Percentiles rank a stretch among this genome's conserved stretches.
phyloP scores from a whole-genome alignment of 2,797 vertebrate species.

The Cottoperca gobio region DNA sequence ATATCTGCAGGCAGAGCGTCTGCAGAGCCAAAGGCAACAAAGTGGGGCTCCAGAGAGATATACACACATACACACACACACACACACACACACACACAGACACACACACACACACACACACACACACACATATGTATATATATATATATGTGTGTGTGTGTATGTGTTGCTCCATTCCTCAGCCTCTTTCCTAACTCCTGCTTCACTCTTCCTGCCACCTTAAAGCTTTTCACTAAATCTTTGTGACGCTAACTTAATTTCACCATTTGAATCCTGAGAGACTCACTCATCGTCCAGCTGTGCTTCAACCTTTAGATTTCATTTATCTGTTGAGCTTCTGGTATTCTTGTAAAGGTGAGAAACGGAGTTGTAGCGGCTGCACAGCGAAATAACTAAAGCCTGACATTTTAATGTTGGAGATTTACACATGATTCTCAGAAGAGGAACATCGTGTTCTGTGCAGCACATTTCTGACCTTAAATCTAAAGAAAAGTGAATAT shows the following conservation, averaged over 20 bases:
- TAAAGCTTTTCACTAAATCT: not conserved
- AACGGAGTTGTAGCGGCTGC: not conserved
- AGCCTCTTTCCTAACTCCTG: not conserved
- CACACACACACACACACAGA: too few relatives aligned
- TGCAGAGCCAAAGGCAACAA: constrained; percentile 57
- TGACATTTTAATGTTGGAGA: not conserved
- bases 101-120: too few relatives aligned
- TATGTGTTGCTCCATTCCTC: not conserved
- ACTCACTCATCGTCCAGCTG: too few relatives aligned
- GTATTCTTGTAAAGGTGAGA: not conserved
- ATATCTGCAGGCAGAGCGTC: constrained; percentile 35
- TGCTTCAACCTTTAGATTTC: too few relatives aligned
- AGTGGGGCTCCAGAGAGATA: constrained; percentile 20
- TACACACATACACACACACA: not conserved
- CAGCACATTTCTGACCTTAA: too few relatives aligned
- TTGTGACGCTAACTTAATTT: not conserved
- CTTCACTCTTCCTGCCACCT: not conserved
- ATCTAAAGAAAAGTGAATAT: too few relatives aligned
- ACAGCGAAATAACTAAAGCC: not conserved
- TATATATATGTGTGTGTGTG: too few relatives aligned
- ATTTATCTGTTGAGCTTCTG: too few relatives aligned
- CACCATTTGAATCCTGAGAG: not conserved
- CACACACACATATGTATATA: too few relatives aligned
- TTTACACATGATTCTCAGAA: too few relatives aligned
- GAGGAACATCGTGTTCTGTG: too few relatives aligned